Conservation (phyloP, 2,113 vertebrate genomes). For the Orycteropus afer region DNA sequence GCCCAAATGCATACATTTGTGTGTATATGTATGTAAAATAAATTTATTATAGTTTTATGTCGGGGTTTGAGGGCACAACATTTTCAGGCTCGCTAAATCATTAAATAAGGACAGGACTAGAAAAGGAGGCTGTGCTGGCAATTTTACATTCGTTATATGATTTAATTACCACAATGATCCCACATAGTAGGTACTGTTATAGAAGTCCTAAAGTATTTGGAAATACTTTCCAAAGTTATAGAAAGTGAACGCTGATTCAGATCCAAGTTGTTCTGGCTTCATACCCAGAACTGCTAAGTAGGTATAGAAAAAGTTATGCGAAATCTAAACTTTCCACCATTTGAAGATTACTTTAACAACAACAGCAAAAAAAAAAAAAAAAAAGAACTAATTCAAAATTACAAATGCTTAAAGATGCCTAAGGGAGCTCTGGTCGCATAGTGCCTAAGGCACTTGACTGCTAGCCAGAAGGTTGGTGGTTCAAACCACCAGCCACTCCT, state of each 20-base stretch:
- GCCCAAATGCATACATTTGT: neutral
- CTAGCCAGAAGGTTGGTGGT: too few species aligned
- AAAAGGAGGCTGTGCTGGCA: neutral
- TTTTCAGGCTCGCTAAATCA: neutral
- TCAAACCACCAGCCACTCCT: too few species aligned
- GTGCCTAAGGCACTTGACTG: too few species aligned
- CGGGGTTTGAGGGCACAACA: neutral
- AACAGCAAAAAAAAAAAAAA: too few species aligned
- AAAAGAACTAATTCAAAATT: conserved; percentile 3
- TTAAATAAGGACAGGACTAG: neutral
- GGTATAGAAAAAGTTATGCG: neutral
- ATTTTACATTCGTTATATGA: neutral
- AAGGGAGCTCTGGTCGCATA: too few species aligned
- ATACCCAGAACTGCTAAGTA: neutral
- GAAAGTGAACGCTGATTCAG: neutral
- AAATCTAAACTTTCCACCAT: neutral
- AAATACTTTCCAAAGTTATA: neutral
- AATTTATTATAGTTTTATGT: too few species aligned
- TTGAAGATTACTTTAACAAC: neutral
- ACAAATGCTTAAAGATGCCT: neutral
- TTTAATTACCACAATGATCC: neutral
- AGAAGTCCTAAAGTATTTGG: neutral
- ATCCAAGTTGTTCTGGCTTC: neutral
- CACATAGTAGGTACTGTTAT: neutral
- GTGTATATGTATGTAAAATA: too few species aligned